Evolutionary conservation across 2,113 vertebrate genomes (phyloP), one percentile per base, ranked within the genome.

Genomic region (Poeciliopsis turrubarensis): DNA sequence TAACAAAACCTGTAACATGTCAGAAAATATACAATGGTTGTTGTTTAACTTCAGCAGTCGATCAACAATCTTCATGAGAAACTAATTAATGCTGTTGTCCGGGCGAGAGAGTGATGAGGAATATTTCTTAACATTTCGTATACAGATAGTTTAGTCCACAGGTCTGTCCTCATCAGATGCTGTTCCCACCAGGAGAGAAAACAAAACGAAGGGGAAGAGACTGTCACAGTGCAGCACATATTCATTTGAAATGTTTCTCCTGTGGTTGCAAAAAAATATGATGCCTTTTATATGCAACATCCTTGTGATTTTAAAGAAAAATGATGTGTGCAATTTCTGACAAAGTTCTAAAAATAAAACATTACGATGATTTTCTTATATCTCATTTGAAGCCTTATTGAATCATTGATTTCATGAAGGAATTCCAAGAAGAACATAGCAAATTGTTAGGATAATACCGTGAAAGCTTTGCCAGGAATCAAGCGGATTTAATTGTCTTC

Each of bases 321-420:
- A 86, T 15, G 15, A 47, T 81, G 78, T 87, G 83, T 89, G 73
- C 80, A 61, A 82, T 87, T 85, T 87, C 89, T 78, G 39, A 15
- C 64, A 63, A 82, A 15, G 78, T 79, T 70, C 75, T 79, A 68
- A 76, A 67, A 91, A 90, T 90, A 92, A 91, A 92, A 71, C 34
- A 47, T 44, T 68, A 47, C 17, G 0, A 17, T 19, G 15, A 19
- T 47, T 17, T 41, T 47, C 44, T 47, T 47, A 47, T 47, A 7
- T 47, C 71, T 34, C 66, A 65, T 85, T 74, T 70, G 6, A 31
- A 39, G 34, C 83, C 84, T 44, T 65, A 81, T 83, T 79, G 62
- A 75, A 9, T 70, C 34, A 3, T 76, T 81, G 65, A 72, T 60
- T 66, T 30, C 8, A 51, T 63, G 22, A 30, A 79, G 57, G 47